Evolutionary conservation across 2,113 vertebrate species (phyloP).

Genomic region (Urocolius indicus): DNA sequence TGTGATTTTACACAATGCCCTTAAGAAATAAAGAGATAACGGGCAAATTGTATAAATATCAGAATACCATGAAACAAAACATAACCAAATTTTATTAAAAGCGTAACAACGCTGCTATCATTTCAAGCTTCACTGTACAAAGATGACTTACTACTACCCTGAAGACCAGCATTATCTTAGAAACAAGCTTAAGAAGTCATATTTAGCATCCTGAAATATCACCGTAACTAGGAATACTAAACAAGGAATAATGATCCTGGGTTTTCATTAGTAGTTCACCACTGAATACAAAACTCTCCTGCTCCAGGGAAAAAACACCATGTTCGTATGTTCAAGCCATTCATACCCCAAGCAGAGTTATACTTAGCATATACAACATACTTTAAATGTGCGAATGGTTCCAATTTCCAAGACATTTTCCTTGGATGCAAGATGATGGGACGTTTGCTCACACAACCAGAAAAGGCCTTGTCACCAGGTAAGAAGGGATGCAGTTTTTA

Average conservation of each 20-base stretch:
- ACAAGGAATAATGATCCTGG: background rate
- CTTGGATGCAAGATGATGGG: background rate
- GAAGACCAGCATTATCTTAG: conserved; percentile 6
- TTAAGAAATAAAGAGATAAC: conserved; percentile 57
- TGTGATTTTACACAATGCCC: conserved; percentile 57
- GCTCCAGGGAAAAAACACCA: background rate
- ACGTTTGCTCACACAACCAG: background rate
- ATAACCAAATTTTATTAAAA: conserved; percentile 35
- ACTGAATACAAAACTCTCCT: background rate
- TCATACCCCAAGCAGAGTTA: background rate
- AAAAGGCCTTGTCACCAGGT: background rate
- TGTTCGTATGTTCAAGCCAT: background rate
- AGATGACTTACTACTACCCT: background rate
- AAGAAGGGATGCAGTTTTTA: background rate
- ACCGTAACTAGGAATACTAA: background rate
- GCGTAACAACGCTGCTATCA: background rate
- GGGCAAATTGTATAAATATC: conserved; percentile 25
- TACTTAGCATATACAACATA: background rate
- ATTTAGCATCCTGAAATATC: conserved; percentile 2
- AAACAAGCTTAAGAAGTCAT: conserved; percentile 1
- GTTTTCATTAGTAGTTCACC: background rate
- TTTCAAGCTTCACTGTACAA: conserved; percentile 25
- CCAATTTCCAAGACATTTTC: background rate
- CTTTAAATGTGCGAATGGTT: background rate
- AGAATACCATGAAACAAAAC: conserved; percentile 25